Percentiles rank a stretch among this genome's conserved stretches.
These are phyloP conservation scores for Lethrus apterus DNA, from an alignment of 1,140 invertebrate species.

Conservation along the genomic window DNA sequence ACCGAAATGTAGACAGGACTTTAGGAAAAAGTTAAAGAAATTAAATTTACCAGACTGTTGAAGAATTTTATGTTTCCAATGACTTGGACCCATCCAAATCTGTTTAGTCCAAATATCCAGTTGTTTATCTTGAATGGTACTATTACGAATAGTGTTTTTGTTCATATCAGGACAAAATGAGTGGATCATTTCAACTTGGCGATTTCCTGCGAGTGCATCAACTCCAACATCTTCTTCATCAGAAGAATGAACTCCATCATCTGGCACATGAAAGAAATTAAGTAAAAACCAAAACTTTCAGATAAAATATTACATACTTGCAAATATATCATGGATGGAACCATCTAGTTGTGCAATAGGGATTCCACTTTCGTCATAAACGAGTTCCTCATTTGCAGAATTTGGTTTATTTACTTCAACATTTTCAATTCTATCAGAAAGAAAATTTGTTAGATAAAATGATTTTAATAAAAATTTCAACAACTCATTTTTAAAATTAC, in stretches of 20 bases:
- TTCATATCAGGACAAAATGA: conserved; percentile 9
- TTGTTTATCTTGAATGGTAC: too few species aligned
- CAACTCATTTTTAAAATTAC: neutral
- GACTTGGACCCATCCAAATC: conserved; percentile 68
- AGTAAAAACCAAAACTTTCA: conserved; percentile 22
- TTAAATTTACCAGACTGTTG: conserved; percentile 15
- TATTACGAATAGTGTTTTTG: neutral
- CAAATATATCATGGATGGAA: conserved; percentile 36
- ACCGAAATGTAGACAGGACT: too few species aligned
- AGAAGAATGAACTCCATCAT: conserved; percentile 29
- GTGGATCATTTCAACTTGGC: conserved; percentile 1
- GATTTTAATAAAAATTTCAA: conserved; percentile 26
- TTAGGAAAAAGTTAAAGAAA: too few species aligned
- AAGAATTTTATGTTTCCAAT: conserved; percentile 60
- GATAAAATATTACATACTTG: conserved; percentile 24
- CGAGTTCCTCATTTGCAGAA: conserved; percentile 17
- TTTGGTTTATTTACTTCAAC: neutral
- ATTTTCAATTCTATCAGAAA: conserved; percentile 6
- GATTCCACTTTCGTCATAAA: conserved; percentile 43
- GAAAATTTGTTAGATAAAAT: conserved; percentile 7
- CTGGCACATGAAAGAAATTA: conserved; percentile 1
- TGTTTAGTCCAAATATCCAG: conserved; percentile 17
- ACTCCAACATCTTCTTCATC: conserved; percentile 28
- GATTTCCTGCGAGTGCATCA: neutral
- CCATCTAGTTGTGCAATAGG: conserved; percentile 36